Evolutionary conservation across 2,113 vertebrate species (phyloP).

Genomic region (Tinamus guttatus): DNA sequence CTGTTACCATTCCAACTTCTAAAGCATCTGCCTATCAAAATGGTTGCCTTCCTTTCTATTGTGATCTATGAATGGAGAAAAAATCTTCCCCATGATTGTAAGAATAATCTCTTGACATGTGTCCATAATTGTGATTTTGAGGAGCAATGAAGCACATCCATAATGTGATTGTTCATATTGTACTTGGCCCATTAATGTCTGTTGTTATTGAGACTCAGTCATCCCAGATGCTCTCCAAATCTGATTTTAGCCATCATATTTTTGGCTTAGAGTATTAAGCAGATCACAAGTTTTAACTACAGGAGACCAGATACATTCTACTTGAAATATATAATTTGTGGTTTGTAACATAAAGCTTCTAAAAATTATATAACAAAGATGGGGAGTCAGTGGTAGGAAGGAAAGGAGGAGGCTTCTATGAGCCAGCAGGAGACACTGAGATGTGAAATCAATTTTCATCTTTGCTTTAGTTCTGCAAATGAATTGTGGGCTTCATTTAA

Average conservation of each 20-base stretch:
- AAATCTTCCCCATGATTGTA: not conserved
- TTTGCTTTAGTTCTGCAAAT: not conserved
- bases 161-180: not conserved
- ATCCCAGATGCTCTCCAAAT: not conserved
- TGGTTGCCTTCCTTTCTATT: not conserved
- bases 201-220: not conserved
- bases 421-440: not conserved
- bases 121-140: not conserved
- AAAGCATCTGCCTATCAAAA: not conserved
- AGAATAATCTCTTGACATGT: not conserved
- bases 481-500: not conserved
- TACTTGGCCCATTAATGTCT: not conserved
- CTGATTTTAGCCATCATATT: not conserved
- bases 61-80: not conserved
- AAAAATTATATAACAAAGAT: not conserved
- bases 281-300: not conserved
- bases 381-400: not conserved
- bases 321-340: not conserved
- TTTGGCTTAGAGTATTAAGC: fast-evolving
- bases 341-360: not conserved
- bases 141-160: not conserved
- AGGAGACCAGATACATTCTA: not conserved
- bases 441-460: not conserved
- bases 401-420: not conserved
- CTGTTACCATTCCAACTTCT: not conserved